phyloP scores from a whole-genome alignment of 2,113 vertebrate genomes.

The Ascaphus truei region DNA sequence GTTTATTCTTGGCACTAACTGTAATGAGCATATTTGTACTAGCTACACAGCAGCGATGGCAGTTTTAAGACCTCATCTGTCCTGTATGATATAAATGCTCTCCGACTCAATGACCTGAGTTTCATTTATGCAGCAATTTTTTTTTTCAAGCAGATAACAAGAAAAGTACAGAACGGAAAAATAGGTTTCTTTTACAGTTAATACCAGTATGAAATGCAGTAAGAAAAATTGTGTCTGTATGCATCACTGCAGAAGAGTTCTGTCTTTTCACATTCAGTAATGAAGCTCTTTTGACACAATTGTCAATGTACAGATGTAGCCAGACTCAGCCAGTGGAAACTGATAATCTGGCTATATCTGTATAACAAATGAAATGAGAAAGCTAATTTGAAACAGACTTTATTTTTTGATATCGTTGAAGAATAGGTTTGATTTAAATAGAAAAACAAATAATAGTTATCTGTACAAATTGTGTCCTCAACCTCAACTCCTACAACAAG shows the following conservation, averaged over 20 bases:
- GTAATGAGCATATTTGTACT: background rate
- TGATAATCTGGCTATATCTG: too few relatives aligned
- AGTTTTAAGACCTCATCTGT: background rate
- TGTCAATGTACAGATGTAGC: too few relatives aligned
- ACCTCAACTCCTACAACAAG: too few relatives aligned
- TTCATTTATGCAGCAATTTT: background rate
- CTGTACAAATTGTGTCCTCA: too few relatives aligned
- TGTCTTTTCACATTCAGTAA: too few relatives aligned
- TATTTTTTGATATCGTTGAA: too few relatives aligned
- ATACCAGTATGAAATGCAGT: background rate
- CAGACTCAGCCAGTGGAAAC: too few relatives aligned
- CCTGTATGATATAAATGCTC: background rate
- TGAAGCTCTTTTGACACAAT: too few relatives aligned
- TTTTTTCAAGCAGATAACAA: background rate
- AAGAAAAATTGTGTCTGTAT: background rate
- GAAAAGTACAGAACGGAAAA: background rate
- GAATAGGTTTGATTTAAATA: too few relatives aligned
- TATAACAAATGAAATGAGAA: too few relatives aligned
- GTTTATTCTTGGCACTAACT: background rate
- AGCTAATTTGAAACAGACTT: too few relatives aligned
- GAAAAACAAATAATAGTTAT: too few relatives aligned
- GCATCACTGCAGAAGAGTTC: background rate
- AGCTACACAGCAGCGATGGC: background rate
- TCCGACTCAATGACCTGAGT: conserved; percentile 6
- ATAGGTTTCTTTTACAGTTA: background rate